Evolutionary conservation across 92 coral and sea anemone species (phyloP).

Genomic region (Palythoa grandis): DNA sequence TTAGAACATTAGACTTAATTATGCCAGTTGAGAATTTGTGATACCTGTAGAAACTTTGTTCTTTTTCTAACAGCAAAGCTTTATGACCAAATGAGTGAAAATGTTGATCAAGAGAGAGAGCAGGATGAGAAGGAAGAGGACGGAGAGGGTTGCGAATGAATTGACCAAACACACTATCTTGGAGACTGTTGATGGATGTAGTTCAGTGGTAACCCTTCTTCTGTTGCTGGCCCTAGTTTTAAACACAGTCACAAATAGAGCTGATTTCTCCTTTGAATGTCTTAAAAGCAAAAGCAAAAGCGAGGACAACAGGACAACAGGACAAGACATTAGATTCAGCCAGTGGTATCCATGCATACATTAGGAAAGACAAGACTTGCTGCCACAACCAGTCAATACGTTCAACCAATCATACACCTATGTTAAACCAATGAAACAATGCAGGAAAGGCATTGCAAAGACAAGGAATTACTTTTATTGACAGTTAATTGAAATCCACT

Average conservation of each 20-base stretch:
- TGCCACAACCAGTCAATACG: neutral
- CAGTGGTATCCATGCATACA: neutral
- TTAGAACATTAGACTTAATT: no score
- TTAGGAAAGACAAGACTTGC: neutral
- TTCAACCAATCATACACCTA: neutral
- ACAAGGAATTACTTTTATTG: neutral
- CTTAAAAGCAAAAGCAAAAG: neutral
- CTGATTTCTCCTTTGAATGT: neutral
- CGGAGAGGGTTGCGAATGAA: conserved; percentile 41
- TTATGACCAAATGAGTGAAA: conserved; percentile 50
- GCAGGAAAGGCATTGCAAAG: neutral
- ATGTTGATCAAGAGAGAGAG: conserved; percentile 49
- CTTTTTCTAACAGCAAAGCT: conserved; percentile 30
- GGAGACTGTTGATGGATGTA: conserved; percentile 19
- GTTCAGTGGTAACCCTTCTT: conserved; percentile 25
- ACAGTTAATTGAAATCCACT: neutral
- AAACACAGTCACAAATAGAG: neutral
- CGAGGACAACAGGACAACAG: no score
- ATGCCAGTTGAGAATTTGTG: neutral
- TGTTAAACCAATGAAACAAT: neutral
- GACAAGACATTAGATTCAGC: neutral
- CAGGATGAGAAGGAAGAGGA: conserved; percentile 34
- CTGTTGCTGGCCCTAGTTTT: conserved; percentile 21
- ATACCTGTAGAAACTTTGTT: neutral
- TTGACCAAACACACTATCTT: neutral